phyloP scores from a whole-genome alignment of 2,888 invertebrate genomes.

The Hybos culiciformis region DNA sequence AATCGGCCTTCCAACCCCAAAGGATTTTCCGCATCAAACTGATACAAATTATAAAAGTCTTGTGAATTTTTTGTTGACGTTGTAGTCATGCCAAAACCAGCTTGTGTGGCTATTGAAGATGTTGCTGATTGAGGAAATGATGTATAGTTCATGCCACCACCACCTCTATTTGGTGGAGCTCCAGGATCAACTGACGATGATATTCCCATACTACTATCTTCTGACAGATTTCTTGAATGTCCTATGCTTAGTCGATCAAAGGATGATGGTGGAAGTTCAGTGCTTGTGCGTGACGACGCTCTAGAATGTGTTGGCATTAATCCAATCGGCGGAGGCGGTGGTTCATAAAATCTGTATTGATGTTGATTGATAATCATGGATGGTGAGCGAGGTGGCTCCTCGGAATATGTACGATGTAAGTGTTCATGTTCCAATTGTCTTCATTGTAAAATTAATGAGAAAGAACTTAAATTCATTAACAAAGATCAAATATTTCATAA shows the following conservation, averaged over 20 bases:
- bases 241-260: conserved; percentile 18
- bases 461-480: background rate
- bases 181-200: conserved; percentile 10
- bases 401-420: conserved; percentile 70
- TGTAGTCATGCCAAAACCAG: conserved; percentile 1
- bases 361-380: conserved; percentile 7
- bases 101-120: conserved; percentile 6
- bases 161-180: conserved; percentile 10
- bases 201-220: conserved; percentile 22
- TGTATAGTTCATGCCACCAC: conserved; percentile 12
- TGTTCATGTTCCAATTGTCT: conserved; percentile 49
- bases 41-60: conserved; percentile 5
- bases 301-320: conserved; percentile 13
- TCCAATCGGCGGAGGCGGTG: conserved; percentile 25
- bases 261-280: conserved; percentile 14
- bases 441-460: background rate
- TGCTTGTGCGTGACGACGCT: conserved; percentile 14
- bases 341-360: conserved; percentile 27
- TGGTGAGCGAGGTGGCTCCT: conserved; percentile 62
- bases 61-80: conserved; percentile 4
- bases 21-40: conserved; percentile 2
- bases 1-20: background rate
- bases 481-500: background rate
- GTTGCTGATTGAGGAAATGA: conserved; percentile 15
- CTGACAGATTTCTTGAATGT: conserved; percentile 18